A percentile compares a stretch with the other conserved stretches of the same genome.
phyloP scores from a whole-genome alignment of 2,888 invertebrate species.

The Oligia latruncula region DNA sequence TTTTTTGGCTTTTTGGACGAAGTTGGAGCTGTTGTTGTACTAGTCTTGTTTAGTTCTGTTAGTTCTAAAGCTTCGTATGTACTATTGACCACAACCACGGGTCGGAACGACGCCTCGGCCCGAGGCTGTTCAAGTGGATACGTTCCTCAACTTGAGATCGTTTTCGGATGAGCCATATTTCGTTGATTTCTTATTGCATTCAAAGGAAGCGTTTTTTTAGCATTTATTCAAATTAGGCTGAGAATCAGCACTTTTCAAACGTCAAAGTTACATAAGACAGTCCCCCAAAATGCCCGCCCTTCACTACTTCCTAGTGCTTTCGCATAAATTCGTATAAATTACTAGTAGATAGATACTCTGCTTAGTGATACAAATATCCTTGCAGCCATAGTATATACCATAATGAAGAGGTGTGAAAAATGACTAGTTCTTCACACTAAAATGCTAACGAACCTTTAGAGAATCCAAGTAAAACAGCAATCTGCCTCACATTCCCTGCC shows the following conservation, averaged over 20 bases:
- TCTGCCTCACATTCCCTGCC: constrained; percentile 73
- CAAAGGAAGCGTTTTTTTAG: neutral
- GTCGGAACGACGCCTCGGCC: neutral
- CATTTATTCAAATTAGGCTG: too few species aligned
- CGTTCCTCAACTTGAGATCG: neutral
- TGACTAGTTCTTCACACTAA: neutral
- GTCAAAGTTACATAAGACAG: too few species aligned
- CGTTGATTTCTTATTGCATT: neutral
- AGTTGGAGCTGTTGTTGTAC: neutral
- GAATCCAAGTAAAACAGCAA: constrained; percentile 71
- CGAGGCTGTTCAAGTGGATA: neutral
- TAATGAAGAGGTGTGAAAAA: neutral
- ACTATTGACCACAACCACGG: neutral
- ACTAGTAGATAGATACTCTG: neutral
- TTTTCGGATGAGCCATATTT: neutral
- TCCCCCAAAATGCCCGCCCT: too few species aligned
- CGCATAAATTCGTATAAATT: neutral
- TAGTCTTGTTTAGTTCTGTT: neutral
- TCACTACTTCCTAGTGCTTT: too few species aligned
- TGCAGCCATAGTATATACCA: too few species aligned
- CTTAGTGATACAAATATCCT: neutral
- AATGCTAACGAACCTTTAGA: constrained; percentile 64
- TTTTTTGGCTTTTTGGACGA: neutral
- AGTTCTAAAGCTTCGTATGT: neutral
- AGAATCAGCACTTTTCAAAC: too few species aligned